Conservation (phyloP, 2,888 invertebrate genomes). For the Platycnemis pennipes region DNA sequence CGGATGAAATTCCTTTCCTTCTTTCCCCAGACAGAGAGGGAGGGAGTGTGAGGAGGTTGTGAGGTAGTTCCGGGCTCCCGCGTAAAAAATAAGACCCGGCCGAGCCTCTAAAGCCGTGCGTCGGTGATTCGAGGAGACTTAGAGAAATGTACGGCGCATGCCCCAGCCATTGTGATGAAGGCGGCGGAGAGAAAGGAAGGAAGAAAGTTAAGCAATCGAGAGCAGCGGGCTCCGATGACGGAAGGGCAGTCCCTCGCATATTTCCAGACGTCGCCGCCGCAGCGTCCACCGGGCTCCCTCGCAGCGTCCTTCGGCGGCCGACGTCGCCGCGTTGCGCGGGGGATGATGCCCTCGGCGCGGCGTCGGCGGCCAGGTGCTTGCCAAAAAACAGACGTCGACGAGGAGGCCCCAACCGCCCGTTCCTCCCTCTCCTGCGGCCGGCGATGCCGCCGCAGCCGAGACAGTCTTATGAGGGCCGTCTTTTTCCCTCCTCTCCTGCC, state of each 20-base stretch:
- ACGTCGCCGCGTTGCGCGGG: background rate
- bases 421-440: background rate
- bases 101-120: too few species aligned
- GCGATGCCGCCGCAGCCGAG: background rate
- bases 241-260: background rate
- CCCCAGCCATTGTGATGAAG: slow-evolving; percentile 51
- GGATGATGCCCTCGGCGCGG: background rate
- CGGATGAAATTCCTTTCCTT: slow-evolving; percentile 49
- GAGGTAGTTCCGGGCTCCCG: background rate
- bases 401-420: background rate
- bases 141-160: slow-evolving; percentile 37
- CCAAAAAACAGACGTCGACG: background rate
- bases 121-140: background rate
- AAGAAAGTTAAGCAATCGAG: too few species aligned
- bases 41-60: background rate
- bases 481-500: background rate
- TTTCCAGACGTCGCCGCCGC: too few species aligned
- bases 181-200: background rate
- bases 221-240: background rate
- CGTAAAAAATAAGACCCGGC: background rate
- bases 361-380: background rate
- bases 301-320: background rate
- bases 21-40: background rate
- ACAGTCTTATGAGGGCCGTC: background rate
- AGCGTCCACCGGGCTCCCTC: background rate